These are phyloP conservation scores for Brenthis daphne DNA, from an alignment of 2,888 invertebrate genomes.

Conservation along the genomic window DNA sequence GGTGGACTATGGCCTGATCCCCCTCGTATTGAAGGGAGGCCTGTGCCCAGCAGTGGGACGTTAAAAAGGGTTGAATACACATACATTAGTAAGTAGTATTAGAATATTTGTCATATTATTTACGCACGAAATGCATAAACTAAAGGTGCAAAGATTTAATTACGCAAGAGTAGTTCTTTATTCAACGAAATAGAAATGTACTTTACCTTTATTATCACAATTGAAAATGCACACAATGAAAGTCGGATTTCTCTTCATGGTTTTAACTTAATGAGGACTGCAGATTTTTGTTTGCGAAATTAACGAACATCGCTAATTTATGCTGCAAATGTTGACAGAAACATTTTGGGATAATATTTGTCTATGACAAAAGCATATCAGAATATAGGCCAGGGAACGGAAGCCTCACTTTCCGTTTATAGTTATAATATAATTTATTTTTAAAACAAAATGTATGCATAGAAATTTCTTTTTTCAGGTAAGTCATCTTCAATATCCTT, in stretches of 20 bases:
- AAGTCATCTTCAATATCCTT: slow-evolving; percentile 33
- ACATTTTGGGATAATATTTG: background rate
- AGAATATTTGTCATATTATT: no score
- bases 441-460: background rate
- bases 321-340: slow-evolving; percentile 44
- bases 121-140: no score
- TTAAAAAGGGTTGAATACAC: no score
- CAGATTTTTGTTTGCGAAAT: slow-evolving; percentile 23
- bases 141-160: no score
- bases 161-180: background rate
- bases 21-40: no score
- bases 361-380: background rate
- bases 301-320: slow-evolving; percentile 17
- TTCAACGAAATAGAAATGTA: slow-evolving; percentile 7
- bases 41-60: no score
- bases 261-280: slow-evolving; percentile 24
- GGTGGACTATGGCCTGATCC: no score
- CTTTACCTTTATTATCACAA: slow-evolving; percentile 11
- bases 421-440: background rate
- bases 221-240: slow-evolving; percentile 15
- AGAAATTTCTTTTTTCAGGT: slow-evolving; percentile 37
- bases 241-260: background rate
- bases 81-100: no score
- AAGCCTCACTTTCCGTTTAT: no score
- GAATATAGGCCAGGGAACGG: no score